Base-by-base conservation (phyloP, 2,888 invertebrate genomes). In the Lepidocyrtinus sp. region DNA sequence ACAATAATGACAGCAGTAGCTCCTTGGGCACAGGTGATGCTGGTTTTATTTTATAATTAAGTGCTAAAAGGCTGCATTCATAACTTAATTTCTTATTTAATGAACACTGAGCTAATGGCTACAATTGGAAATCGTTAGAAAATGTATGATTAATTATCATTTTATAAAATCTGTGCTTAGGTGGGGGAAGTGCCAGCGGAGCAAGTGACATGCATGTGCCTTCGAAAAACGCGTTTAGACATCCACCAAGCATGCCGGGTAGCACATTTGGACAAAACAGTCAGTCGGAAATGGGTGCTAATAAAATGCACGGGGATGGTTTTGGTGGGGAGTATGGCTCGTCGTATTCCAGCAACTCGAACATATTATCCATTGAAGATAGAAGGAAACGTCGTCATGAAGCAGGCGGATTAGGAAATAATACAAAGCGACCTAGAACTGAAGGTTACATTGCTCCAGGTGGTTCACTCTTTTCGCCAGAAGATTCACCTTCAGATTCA, bases 201-300 rank as follows among this genome's bases (percentile, higher is more conserved):
- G 68, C 64, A 36, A 61, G 72, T 26, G 69, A 79, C 67, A 69
- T 75, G 21, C 68, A 75, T 24, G 72, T 72, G 75, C 65, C 79
- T 79, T 79, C 79, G 59, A 79, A 79, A 45, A 79, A 70, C 69
- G 63, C 74, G 7, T 79, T 63, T 22, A 77, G 77, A 45, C 36
- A 36, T 7, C 69, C 25, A 62, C 36, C 73, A 19, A 15, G 64
- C 12, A 17, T 3, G n/a, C 5, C 26, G 7, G 59, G 65, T 69
- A 79, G 79, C 72, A 71, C 73, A 27, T 79, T 69, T 64, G 74
- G 79, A 25, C 74, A 79, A 64, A 62, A 22, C 72, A 79, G 79
- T 74, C 79, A 79, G 61, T 26, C 36, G 36, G 79, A 79, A 3
- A 46, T 70, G 74, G 74, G 79, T 79, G 79, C 79, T 79, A 79